Conservation (phyloP, 2,888 invertebrate genomes). For the Temnothorax rugatulus region DNA sequence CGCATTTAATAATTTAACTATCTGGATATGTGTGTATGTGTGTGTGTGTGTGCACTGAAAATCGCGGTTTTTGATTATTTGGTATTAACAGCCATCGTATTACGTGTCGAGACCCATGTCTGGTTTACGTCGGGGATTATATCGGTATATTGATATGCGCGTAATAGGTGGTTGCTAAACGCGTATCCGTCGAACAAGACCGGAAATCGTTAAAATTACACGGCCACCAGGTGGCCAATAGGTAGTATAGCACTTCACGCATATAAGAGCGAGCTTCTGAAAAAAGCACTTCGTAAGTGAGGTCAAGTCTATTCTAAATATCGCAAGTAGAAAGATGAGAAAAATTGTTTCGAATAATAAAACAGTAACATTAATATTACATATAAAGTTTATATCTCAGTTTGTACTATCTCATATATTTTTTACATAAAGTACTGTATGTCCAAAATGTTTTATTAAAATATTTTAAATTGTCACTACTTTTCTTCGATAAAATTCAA, state of each 20-base stretch:
- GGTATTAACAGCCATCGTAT: neutral
- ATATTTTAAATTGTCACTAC: neutral
- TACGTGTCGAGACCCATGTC: neutral
- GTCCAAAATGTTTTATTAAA: constrained; percentile 25
- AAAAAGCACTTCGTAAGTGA: constrained; percentile 34
- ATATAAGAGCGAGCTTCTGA: neutral
- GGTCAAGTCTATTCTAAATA: constrained; percentile 31
- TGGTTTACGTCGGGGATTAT: constrained; percentile 49
- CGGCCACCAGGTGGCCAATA: constrained; percentile 57
- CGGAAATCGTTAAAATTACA: constrained; percentile 63
- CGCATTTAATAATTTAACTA: neutral
- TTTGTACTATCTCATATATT: neutral
- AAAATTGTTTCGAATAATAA: neutral
- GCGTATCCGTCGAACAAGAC: constrained; percentile 57
- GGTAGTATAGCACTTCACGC: constrained; percentile 27
- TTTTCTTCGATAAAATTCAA: neutral
- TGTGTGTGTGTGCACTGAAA: neutral
- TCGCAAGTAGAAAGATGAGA: neutral
- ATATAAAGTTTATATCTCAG: neutral
- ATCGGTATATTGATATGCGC: constrained; percentile 19
- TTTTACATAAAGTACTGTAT: neutral
- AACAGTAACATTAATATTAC: constrained; percentile 1
- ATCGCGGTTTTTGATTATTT: neutral
- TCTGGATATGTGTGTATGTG: neutral
- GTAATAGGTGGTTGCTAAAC: constrained; percentile 37